Base-by-base conservation (phyloP, 2,797 vertebrate genomes). In the Mormyrops boulengeri region DNA sequence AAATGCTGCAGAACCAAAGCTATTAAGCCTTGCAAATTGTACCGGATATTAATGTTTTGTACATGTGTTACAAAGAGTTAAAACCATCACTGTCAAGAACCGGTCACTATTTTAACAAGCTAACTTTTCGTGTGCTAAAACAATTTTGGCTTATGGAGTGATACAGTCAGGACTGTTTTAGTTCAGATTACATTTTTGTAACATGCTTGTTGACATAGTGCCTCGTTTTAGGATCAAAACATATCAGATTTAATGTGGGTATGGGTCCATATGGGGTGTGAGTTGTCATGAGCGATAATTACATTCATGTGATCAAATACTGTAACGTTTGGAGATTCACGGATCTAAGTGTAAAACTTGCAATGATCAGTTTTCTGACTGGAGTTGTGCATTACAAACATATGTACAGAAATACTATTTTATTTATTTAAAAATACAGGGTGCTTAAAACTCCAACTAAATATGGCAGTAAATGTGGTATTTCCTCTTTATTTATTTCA, bases 331-430 rank as follows among this genome's bases (percentile, higher is more conserved):
- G 93, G 94, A 94, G 94, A 93, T 95, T 93, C 94, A 92, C 93
- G 92, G 90, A 87, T 89, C 77, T 88, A 89, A 90, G 66, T 69
- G 49, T 90, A 88, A 88, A 86, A 88, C 91, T 77, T 88, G 87
- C 91, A 44, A 30, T 11, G 88, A 91, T 80, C 87, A 94, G 93
- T 90, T 84, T 50, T 92, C 93, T 93, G 92, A 90, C 93, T 93
- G 93, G 94, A 95, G 93, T 94, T 94, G 95, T 95, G 95, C 95
- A 95, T 95, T 95, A 95, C 93, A 94, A 93, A 93, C 92, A 94
- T 95, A 95, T 96, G 96, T 96, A 96, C 95, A 96, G 95, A 96
- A 94, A 95, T 94, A 93, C 94, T 96, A 95, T 96, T 96, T 94
- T 97, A 96, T 97, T 97, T 97, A 97, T 97, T 96, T 93, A 89